phyloP scores from a whole-genome alignment of 2,888 invertebrate species.

The Eilema sororculum region DNA sequence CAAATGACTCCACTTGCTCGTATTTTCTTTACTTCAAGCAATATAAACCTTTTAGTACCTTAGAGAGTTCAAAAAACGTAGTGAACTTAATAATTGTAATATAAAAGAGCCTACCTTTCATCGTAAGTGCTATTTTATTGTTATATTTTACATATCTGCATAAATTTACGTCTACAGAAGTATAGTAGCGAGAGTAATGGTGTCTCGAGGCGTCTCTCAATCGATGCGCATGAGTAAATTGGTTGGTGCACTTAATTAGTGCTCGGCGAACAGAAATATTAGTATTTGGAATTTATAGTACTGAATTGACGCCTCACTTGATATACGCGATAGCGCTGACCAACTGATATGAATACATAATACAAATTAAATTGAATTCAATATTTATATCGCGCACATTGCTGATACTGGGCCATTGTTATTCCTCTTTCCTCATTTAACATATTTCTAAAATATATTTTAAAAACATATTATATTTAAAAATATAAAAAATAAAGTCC shows the following conservation, averaged over 20 bases:
- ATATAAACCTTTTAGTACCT: background rate
- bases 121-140: conserved; percentile 3
- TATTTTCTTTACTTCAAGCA: background rate
- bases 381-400: background rate
- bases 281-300: conserved; percentile 77
- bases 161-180: conserved; percentile 50
- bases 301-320: conserved; percentile 60
- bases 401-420: too few relatives aligned
- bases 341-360: conserved; percentile 38
- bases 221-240: conserved; percentile 80
- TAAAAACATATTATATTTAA: too few relatives aligned
- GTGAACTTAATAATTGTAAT: background rate
- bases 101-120: background rate
- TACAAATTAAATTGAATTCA: conserved; percentile 11
- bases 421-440: too few relatives aligned
- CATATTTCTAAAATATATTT: too few relatives aligned
- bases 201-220: conserved; percentile 76
- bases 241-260: conserved; percentile 81
- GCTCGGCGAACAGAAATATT: conserved; percentile 77
- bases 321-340: conserved; percentile 63
- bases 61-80: background rate
- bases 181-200: conserved; percentile 76
- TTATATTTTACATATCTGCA: conserved; percentile 36
- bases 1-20: background rate
- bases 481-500: too few relatives aligned